Conservation (phyloP, 1,140 invertebrate genomes). For the Notospermus geniculatus region DNA sequence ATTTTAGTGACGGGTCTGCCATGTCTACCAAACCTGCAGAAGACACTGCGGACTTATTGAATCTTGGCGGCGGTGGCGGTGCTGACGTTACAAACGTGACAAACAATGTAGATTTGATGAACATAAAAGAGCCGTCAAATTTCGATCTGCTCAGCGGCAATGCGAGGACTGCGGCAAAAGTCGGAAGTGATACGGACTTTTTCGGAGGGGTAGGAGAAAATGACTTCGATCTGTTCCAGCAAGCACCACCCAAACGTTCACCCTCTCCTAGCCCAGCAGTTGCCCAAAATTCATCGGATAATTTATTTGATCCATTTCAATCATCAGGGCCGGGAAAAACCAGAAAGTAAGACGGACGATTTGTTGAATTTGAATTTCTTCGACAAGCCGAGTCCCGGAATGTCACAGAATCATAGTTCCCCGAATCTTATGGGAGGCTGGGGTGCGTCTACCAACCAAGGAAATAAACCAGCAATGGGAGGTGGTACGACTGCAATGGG, state of each 20-base stretch:
- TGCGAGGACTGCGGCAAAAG: conserved; percentile 9
- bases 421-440: too few species aligned
- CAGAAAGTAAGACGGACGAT: too few species aligned
- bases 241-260: not conserved
- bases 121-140: conserved; percentile 47
- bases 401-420: too few species aligned
- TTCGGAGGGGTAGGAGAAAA: not conserved
- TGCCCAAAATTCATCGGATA: too few species aligned
- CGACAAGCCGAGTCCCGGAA: too few species aligned
- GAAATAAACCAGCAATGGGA: conserved; percentile 38
- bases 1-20: too few species aligned
- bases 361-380: too few species aligned
- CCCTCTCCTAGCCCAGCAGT: not conserved
- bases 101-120: conserved; percentile 31
- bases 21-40: conserved; percentile 6
- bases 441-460: too few species aligned
- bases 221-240: not conserved
- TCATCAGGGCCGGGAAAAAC: too few species aligned
- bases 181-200: not conserved
- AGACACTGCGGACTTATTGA: conserved; percentile 18
- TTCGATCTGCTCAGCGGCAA: conserved; percentile 64
- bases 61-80: conserved; percentile 10
- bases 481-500: conserved; percentile 20
- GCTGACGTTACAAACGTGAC: not conserved
- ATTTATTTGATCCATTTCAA: conserved; percentile 33